These are phyloP conservation scores for Drosophila crucigera DNA, from an alignment of 2,888 invertebrate species.

Conservation along the genomic window DNA sequence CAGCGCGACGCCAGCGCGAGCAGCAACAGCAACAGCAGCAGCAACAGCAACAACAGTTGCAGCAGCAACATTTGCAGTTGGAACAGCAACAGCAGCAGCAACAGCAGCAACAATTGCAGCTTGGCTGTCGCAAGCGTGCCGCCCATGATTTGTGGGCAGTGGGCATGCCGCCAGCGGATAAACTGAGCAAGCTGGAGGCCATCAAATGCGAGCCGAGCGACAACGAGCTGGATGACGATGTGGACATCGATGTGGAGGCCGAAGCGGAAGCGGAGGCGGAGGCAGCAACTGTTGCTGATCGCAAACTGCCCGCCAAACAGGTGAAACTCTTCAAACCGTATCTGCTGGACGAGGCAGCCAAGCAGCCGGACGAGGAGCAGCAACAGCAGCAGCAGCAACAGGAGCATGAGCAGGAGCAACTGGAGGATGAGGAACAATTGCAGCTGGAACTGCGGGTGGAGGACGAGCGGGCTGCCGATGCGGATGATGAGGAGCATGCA, in stretches of 20 bases:
- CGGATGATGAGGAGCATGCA: slow-evolving; percentile 62
- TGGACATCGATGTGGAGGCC: slow-evolving; percentile 58
- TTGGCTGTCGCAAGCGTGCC: slow-evolving; percentile 82
- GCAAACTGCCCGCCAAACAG: slow-evolving; percentile 85
- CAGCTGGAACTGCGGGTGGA: slow-evolving; percentile 50
- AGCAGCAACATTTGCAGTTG: slow-evolving; percentile 41
- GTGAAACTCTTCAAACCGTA: slow-evolving; percentile 92
- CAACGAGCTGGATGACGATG: slow-evolving; percentile 50
- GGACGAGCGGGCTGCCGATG: slow-evolving; percentile 54
- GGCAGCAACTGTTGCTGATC: slow-evolving; percentile 37
- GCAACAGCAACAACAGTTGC: slow-evolving; percentile 45
- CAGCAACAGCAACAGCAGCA: slow-evolving; percentile 55
- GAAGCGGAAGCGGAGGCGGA: slow-evolving; percentile 45
- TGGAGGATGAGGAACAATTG: slow-evolving; percentile 20
- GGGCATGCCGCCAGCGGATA: slow-evolving; percentile 63
- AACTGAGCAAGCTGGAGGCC: slow-evolving; percentile 75
- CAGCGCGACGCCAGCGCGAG: slow-evolving; percentile 66
- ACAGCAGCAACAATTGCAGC: slow-evolving; percentile 63
- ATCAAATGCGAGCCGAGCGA: slow-evolving; percentile 57
- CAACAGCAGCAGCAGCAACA: not conserved
- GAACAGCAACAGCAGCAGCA: slow-evolving; percentile 49
- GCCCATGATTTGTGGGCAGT: slow-evolving; percentile 42
- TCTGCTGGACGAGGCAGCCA: slow-evolving; percentile 88
- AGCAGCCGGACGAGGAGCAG: slow-evolving; percentile 14
- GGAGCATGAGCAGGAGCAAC: slow-evolving; percentile 7